A percentile compares a stretch with the other conserved stretches of the same genome.
These are phyloP conservation scores for Pogonocherus hispidulus DNA, from an alignment of 2,888 invertebrate genomes.

Conservation along the genomic window DNA sequence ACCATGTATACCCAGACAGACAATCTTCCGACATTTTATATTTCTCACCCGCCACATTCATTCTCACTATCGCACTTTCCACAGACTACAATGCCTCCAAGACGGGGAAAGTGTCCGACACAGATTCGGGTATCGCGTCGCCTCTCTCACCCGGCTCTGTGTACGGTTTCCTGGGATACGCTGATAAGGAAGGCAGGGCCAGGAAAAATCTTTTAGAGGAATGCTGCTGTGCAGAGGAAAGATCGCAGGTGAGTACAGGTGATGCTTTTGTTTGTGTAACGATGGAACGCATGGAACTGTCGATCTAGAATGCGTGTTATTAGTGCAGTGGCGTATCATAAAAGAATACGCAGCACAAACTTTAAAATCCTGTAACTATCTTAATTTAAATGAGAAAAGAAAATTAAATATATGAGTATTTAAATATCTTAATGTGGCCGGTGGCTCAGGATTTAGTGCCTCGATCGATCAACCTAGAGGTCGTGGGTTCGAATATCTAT, in stretches of 20 bases:
- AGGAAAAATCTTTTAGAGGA: slow-evolving; percentile 34
- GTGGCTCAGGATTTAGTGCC: too few relatives aligned
- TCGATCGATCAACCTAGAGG: too few relatives aligned
- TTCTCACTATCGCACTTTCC: slow-evolving; percentile 26
- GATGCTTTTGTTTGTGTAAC: neutral
- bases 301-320: too few relatives aligned
- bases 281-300: too few relatives aligned
- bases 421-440: too few relatives aligned
- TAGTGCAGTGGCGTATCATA: too few relatives aligned
- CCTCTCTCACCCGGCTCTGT: slow-evolving; percentile 66
- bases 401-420: too few relatives aligned
- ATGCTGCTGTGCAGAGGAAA: slow-evolving; percentile 44
- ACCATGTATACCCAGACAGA: slow-evolving; percentile 5
- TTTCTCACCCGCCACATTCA: neutral
- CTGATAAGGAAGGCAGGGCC: slow-evolving; percentile 51
- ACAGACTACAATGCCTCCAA: slow-evolving; percentile 47
- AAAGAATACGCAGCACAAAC: too few relatives aligned
- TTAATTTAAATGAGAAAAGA: too few relatives aligned
- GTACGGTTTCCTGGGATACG: slow-evolving; percentile 61
- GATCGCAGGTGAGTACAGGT: slow-evolving; percentile 46
- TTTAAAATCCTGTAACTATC: too few relatives aligned
- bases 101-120: slow-evolving; percentile 65
- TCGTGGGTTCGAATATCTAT: too few relatives aligned
- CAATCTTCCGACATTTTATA: neutral
- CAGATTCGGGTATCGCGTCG: slow-evolving; percentile 68